Evolutionary conservation across 2,888 invertebrate genomes (phyloP).

Genomic region (Eupeodes latifasciatus): DNA sequence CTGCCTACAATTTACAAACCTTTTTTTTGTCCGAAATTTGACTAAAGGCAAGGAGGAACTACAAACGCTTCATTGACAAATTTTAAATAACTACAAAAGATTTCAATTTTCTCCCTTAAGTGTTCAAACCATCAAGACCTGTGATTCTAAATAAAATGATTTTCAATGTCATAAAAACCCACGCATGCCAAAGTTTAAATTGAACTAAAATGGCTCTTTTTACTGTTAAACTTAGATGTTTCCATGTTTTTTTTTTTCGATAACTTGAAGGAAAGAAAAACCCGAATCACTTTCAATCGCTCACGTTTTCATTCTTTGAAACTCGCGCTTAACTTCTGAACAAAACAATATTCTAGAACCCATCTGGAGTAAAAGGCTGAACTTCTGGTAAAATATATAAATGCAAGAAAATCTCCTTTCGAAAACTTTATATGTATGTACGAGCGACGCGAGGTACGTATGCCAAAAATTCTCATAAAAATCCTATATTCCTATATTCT

Average conservation of each 20-base stretch:
- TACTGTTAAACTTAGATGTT: neutral
- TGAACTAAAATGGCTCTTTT: no score
- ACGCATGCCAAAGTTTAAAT: no score
- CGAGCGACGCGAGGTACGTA: no score
- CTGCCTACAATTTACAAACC: no score
- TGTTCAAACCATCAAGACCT: no score
- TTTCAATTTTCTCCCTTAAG: no score
- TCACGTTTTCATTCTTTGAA: slow-evolving; percentile 4
- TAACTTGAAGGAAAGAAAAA: neutral
- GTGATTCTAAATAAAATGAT: no score
- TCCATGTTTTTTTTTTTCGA: neutral
- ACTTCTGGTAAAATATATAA: slow-evolving; percentile 1
- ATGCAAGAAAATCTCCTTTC: slow-evolving; percentile 39
- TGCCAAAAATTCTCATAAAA: slow-evolving; percentile 65
- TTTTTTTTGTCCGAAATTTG: no score
- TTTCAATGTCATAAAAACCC: no score
- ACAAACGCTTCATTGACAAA: no score
- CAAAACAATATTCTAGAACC: slow-evolving; percentile 42
- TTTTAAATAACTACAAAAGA: no score
- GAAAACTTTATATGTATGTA: slow-evolving; percentile 39
- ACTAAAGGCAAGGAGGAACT: no score
- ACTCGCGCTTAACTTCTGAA: slow-evolving; percentile 13
- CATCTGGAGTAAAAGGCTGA: slow-evolving; percentile 47
- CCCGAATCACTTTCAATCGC: slow-evolving; percentile 4
- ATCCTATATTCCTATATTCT: slow-evolving; percentile 44